These are phyloP conservation scores for Watsonalla cultraria DNA, from an alignment of 2,888 invertebrate species.

Conservation along the genomic window DNA sequence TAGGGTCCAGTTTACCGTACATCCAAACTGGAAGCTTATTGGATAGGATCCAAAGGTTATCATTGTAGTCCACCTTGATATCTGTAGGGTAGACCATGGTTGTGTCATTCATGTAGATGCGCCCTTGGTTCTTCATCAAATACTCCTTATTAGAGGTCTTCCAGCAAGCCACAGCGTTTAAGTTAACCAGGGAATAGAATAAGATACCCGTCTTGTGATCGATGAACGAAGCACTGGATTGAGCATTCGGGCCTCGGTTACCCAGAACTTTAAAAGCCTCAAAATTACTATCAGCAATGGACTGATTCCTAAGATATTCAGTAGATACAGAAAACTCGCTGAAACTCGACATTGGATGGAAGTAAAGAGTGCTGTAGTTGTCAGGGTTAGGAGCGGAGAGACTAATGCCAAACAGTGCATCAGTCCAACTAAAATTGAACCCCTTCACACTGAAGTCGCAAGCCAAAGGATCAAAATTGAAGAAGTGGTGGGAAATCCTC, in stretches of 20 bases:
- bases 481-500: slow-evolving; percentile 84
- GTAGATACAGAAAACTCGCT: slow-evolving; percentile 88
- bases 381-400: slow-evolving; percentile 81
- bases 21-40: slow-evolving; percentile 85
- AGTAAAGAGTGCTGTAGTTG: slow-evolving; percentile 85
- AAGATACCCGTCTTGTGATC: slow-evolving; percentile 85
- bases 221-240: slow-evolving; percentile 85
- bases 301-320: slow-evolving; percentile 80
- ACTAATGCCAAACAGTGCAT: slow-evolving; percentile 87
- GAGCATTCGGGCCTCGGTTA: slow-evolving; percentile 83
- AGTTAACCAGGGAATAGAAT: slow-evolving; percentile 85
- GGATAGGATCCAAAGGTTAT: slow-evolving; percentile 86
- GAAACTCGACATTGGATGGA: slow-evolving; percentile 88
- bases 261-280: slow-evolving; percentile 83
- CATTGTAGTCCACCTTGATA: slow-evolving; percentile 85
- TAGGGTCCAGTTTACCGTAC: slow-evolving; percentile 80
- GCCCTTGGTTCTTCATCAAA: slow-evolving; percentile 83
- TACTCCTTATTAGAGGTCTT: slow-evolving; percentile 83
- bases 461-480: slow-evolving; percentile 84
- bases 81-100: slow-evolving; percentile 89
- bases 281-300: slow-evolving; percentile 76
- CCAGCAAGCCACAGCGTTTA: slow-evolving; percentile 89
- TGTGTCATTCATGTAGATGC: slow-evolving; percentile 83
- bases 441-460: slow-evolving; percentile 86
- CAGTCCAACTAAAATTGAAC: slow-evolving; percentile 85